Base-by-base conservation (phyloP, 92 coral and sea anemone species). In the Phenganax stokvisi region DNA sequence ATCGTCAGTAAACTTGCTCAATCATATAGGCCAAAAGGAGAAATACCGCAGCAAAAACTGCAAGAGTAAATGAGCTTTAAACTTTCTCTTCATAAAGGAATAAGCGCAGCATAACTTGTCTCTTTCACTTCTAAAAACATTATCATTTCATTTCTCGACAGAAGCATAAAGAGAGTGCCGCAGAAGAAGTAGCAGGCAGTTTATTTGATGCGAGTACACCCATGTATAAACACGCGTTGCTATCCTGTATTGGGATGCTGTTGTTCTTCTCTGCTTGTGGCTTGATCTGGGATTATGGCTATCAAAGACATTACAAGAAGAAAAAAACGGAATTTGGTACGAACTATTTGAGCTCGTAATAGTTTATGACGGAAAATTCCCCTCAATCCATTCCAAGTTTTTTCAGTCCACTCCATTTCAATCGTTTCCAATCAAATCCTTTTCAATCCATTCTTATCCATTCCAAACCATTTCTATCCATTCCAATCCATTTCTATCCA, bases 141-240 rank as follows among this genome's bases (percentile, higher is more conserved):
- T 27, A 20, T 74, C 27, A 57, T 20, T 9, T 59, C 8, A 11
- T 52, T 79, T 25, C 55, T 29, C 0, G 15, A 72, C 56, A 92
- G 98, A 88, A 93, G 85, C 97, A 94, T 12, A 52, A 72, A 9
- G 88, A 91, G 51, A 93, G 98, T 74, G 96, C 97, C 58, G 93
- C 98, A 3, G 98, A 89, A 30, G 98, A 93, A 68, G 89, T 86
- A 51, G 92, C 98, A 4, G 92, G 97, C n/a, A 97, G 98, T 12
- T 77, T 93, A 80, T 93, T 93, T 57, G 98, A 93, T 58, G 91
- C 98, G 25, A 70, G 11, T 0, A 92, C 98, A 51, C 82, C 78
- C 3, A 82, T 93, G 62, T 93, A 89, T 73, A 85, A 60, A 67
- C 87, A 87, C 66, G 80, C 98, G 8, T 85, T 93, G 27, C 91